Evolutionary conservation across 1,140 invertebrate species (phyloP), one percentile per base, ranked within the genome.

Genomic region (Chironomus tepperi): DNA sequence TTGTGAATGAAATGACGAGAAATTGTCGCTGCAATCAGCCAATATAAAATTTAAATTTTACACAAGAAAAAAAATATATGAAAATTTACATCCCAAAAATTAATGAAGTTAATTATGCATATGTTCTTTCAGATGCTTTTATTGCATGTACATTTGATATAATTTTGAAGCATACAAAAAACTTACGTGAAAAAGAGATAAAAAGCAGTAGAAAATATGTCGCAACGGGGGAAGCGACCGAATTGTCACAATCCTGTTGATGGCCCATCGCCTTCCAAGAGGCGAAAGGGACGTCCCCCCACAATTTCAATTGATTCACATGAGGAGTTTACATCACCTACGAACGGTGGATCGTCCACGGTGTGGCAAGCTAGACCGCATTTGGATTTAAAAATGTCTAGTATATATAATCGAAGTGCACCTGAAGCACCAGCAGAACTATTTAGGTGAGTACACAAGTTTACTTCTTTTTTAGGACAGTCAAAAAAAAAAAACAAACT

Each of bases 391-490:
- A 94, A 94, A 84, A 91, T 92, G 85, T 90, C 90, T 79, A 90
- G 90, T 80, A 94, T 94, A 79, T 96, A 95, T 83, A 95, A 96
- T 83, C 89, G 93, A 78, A 93, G 89, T 81, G 91, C 92, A 75
- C 90, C 91, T 43, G 93, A 95, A 83, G 91, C 92, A 79, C 94
- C 94, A 73, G 94, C 93, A 78, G 93, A 96, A 86, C 86, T 93
- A 75, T 93, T 92, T 86, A 87, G 86, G 86, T 87, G 82, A 81
- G 82, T 83, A 79, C 77, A n/a, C 43, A 64, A 76, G 1, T 75
- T 75, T 74, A 43, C 1, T 15, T 18, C 18, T 42, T 5, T 73
- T 73, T 9, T 43, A 18, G 21, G 42, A 7, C 9, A 1, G 1
- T n/a, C 9, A 19, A 18, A 1, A 7, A 19, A 8, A 67, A 15